Evolutionary conservation across 2,888 invertebrate species (phyloP), one percentile per base, ranked within the genome.

Genomic region (Drepanosiphum platanoidis): DNA sequence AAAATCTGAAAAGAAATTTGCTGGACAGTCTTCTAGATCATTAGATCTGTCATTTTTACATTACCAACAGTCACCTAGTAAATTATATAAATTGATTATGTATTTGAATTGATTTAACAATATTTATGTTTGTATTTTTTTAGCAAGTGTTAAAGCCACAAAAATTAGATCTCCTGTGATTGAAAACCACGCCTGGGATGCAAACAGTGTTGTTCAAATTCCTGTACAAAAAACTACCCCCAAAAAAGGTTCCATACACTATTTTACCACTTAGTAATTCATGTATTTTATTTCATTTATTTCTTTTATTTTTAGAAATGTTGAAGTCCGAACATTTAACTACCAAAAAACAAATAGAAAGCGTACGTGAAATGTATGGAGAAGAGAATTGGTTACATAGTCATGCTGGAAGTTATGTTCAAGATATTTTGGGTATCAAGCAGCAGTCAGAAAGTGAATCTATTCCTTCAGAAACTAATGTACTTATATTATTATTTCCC

Each of bases 311-410:
- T n/a, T 46, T 58, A 84, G 84, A 77, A 32, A 77, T 30, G 30
- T 27, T 18, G 0, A 84, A 34, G 18, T 77, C 75, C 46, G 91
- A 92, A 81, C 92, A 93, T 88, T 89, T 93, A 86, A 92, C 92
- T 88, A 92, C 92, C 0, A 93, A 92, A 87, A 91, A 91, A 87
- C 91, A 92, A 89, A 91, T 93, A 86, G 91, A 93, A 87, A 90
- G 90, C 34, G 88, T 93, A 30, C 90, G 93, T 22, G 89, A 91
- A 87, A 91, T 91, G 87, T 92, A 91, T 88, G 93, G 93, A 18
- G 91, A 91, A 87, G 89, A 90, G 61, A 91, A 92, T 79, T 94
- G 93, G 93, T 88, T 94, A 46, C 91, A 91, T 86, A 90, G 90
- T 77, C 90, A 91, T 77, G 91, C 91, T 80, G 91, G 91, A 1